Evolutionary conservation across 2,888 invertebrate genomes (phyloP), one percentile per base, ranked within the genome.

Genomic region (Ecliptopera silaceata): DNA sequence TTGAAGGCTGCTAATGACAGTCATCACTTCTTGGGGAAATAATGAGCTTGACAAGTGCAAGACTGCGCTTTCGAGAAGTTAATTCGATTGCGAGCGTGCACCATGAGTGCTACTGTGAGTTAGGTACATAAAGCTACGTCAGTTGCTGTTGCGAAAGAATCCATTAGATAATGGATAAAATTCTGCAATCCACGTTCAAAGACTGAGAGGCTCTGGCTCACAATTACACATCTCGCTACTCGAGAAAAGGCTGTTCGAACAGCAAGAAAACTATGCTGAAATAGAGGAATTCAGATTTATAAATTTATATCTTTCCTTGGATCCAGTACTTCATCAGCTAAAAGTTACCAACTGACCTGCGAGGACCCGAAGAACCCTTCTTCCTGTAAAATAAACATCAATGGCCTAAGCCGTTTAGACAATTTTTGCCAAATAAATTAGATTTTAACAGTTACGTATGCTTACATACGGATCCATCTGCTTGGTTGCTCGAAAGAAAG

Each of bases 401-500:
- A 43, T 59, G 44, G 55, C 56, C 55, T 56, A 59, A 59, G 47
- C 41, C 36, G 50, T 47, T 59, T 39, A 59, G 55, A 55, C 51
- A 46, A 55, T 36, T 32, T 48, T 36, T 38, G 34, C n/a, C 41
- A 49, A 36, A 49, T 12, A 31, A 38, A 17, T 38, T 34, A n/a
- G 26, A 18, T 34, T 39, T 13, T n/a, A 17, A 41, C 5, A 3
- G 8, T 13, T 41, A 91, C 15, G 15, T 34, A 15, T 36, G 13
- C 95, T 94, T 90, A 98, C 98, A 83, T 96, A 96, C 44, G 97
- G 95, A 70, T 97, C 96, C 91, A 98, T 94, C 74, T 96, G 94
- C 77, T 97, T 98, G 0, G 97, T 97, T 60, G 96, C 96, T 46
- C 98, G 91, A 81, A 96, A 97, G 87, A 98, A 98, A 0, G 98